A percentile compares a stretch with the other conserved stretches of the same genome.
These are phyloP conservation scores for Abrostola triplasia DNA, from an alignment of 2,888 invertebrate species.

Conservation along the genomic window DNA sequence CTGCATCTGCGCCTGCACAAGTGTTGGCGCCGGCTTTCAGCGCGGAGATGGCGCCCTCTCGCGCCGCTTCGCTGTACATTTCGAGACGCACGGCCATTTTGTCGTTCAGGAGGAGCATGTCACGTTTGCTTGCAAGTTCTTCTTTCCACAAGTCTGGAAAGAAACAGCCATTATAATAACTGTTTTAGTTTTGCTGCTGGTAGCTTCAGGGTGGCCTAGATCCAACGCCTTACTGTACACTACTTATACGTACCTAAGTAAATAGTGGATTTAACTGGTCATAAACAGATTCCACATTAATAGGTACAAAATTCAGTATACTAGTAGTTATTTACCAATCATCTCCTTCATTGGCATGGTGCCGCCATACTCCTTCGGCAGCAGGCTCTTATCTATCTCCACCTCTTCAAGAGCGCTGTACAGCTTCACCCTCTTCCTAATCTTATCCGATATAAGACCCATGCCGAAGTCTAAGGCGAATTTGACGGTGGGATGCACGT, in stretches of 20 bases:
- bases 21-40: constrained; percentile 88
- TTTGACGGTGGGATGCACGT: constrained; percentile 92
- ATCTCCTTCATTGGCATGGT: constrained; percentile 94
- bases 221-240: too few species aligned
- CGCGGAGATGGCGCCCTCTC: constrained; percentile 93
- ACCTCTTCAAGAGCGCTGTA: constrained; percentile 90
- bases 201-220: too few species aligned
- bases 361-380: constrained; percentile 95
- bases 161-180: constrained; percentile 4
- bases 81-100: constrained; percentile 91
- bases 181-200: background rate
- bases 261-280: too few species aligned
- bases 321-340: constrained; percentile 89
- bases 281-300: too few species aligned
- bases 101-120: constrained; percentile 90
- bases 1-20: constrained; percentile 90
- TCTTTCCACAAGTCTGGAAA: constrained; percentile 90
- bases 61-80: constrained; percentile 91
- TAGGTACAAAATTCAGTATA: background rate
- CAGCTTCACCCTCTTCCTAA: constrained; percentile 91
- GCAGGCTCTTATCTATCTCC: constrained; percentile 89
- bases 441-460: constrained; percentile 93
- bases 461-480: constrained; percentile 93
- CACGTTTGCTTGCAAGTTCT: constrained; percentile 89
- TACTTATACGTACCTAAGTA: too few species aligned